These are phyloP conservation scores for Amiota communis DNA, from an alignment of 2,888 invertebrate genomes.

Conservation along the genomic window DNA sequence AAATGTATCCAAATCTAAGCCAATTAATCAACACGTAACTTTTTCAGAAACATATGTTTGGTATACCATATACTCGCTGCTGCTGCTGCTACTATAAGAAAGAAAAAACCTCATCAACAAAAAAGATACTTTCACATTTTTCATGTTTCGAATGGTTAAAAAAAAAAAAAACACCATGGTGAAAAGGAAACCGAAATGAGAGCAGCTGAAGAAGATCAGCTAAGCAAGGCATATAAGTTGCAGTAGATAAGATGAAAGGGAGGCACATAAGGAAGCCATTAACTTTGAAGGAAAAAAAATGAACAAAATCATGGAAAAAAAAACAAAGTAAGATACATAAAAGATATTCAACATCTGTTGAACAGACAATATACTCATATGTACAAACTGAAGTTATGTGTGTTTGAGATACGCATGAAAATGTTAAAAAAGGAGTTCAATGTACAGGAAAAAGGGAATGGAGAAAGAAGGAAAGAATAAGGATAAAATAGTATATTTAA, in stretches of 20 bases:
- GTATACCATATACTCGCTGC: conserved; percentile 28
- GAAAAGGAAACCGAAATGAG: neutral
- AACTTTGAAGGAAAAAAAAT: no score
- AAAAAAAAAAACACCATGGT: conserved; percentile 13
- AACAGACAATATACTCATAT: conserved; percentile 50
- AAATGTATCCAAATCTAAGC: conserved; percentile 51
- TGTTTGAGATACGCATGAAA: conserved; percentile 41
- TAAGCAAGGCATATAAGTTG: conserved; percentile 32
- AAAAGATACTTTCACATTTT: no score
- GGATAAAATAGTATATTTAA: conserved; percentile 52
- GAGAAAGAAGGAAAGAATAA: conserved; percentile 21
- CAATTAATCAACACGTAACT: conserved; percentile 55
- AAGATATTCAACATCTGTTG: conserved; percentile 57
- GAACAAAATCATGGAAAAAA: conserved; percentile 12
- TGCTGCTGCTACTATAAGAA: conserved; percentile 10
- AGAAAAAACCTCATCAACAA: conserved; percentile 16
- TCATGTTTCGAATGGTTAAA: neutral
- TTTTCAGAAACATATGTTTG: conserved; percentile 56
- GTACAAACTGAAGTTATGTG: conserved; percentile 31
- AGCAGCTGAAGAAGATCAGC: conserved; percentile 48
- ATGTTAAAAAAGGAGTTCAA: conserved; percentile 54
- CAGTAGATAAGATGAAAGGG: no score
- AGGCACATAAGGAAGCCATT: no score
- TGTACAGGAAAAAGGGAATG: conserved; percentile 28
- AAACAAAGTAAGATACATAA: conserved; percentile 18